phyloP scores from a whole-genome alignment of 2,888 invertebrate species.

The Eutolmus rufibarbis region DNA sequence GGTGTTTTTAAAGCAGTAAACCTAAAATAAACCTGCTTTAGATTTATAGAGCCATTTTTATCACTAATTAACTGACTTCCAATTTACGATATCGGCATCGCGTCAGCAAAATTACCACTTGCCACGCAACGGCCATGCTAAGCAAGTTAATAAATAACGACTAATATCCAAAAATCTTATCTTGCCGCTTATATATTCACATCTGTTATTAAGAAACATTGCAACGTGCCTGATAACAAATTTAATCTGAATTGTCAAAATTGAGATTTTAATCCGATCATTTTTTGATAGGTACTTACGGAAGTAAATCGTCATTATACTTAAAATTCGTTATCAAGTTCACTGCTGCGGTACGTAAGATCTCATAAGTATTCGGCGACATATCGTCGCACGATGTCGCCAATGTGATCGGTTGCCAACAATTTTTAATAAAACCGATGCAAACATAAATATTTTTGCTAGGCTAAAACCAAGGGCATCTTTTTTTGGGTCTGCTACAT shows the following conservation, averaged over 20 bases:
- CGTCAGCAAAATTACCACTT: neutral
- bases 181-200: neutral
- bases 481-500: neutral
- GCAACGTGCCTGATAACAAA: neutral
- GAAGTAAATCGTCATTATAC: neutral
- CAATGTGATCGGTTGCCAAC: conserved; percentile 11
- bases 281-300: neutral
- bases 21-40: neutral
- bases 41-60: neutral
- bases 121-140: neutral
- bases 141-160: neutral
- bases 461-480: conserved; percentile 2
- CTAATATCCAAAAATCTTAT: neutral
- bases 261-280: neutral
- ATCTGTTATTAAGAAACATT: neutral
- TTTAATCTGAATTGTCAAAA: neutral
- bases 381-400: neutral
- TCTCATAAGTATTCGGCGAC: neutral
- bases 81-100: neutral
- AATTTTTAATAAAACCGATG: neutral
- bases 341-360: neutral
- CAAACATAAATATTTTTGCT: neutral
- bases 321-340: neutral
- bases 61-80: neutral
- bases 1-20: neutral